A percentile compares a stretch with the other conserved stretches of the same genome.
phyloP scores from a whole-genome alignment of 2,113 vertebrate genomes.

The Ceratotherium simum region DNA sequence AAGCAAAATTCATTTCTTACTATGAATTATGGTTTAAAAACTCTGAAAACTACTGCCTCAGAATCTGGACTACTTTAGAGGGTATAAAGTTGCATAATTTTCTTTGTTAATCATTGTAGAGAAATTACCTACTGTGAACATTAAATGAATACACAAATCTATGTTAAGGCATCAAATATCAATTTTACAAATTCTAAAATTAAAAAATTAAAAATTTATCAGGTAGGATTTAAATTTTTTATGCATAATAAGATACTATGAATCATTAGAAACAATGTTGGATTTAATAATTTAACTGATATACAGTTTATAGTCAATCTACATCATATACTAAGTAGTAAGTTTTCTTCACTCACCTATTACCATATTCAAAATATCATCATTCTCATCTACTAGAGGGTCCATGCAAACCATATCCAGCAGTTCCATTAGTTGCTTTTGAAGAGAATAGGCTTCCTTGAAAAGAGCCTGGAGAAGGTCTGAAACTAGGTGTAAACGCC shows the following conservation, averaged over 20 bases:
- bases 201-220: neutral
- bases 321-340: neutral
- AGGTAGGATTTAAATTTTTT: neutral
- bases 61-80: neutral
- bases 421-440: conserved; percentile 95
- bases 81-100: neutral
- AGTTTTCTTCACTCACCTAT: conserved; percentile 86
- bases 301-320: neutral
- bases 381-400: conserved; percentile 86
- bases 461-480: conserved; percentile 96
- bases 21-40: neutral
- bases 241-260: neutral
- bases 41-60: neutral
- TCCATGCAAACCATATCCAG: conserved; percentile 91
- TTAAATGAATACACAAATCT: neutral
- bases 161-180: neutral
- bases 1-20: neutral
- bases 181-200: conserved; percentile 29
- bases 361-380: conserved; percentile 88
- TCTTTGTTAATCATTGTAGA: neutral
- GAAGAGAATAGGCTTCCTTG: conserved; percentile 95
- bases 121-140: neutral
- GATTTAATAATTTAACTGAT: neutral
- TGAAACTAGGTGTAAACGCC: conserved; percentile 92
- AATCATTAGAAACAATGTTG: neutral